phyloP scores from a whole-genome alignment of 2,113 vertebrate genomes.

The Ia io region DNA sequence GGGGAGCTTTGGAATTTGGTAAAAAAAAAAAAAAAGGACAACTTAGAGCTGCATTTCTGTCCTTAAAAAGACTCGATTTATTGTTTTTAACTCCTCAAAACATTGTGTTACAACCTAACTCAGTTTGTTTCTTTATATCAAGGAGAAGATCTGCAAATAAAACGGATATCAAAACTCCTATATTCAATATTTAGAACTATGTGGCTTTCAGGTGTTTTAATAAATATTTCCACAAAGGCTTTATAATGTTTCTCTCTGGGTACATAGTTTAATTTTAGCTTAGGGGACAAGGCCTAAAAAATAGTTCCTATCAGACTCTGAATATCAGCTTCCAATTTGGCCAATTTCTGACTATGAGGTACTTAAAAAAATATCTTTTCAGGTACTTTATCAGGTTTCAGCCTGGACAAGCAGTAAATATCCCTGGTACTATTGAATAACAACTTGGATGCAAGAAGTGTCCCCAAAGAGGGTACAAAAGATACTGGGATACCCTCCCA shows the following conservation, averaged over 20 bases:
- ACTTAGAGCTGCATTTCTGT: neutral
- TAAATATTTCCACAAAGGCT: neutral
- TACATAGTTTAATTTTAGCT: neutral
- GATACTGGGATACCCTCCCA: neutral
- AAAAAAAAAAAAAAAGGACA: neutral
- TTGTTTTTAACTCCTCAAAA: neutral
- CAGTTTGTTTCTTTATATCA: neutral
- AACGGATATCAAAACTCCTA: neutral
- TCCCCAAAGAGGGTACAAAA: neutral
- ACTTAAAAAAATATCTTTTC: neutral
- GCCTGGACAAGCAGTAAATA: neutral
- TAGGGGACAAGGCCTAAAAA: neutral
- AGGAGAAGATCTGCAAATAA: neutral
- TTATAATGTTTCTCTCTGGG: neutral
- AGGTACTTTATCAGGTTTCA: neutral
- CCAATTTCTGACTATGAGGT: neutral
- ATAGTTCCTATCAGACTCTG: neutral
- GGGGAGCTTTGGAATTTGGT: neutral
- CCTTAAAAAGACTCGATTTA: neutral
- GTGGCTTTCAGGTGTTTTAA: neutral
- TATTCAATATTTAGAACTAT: neutral
- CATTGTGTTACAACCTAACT: neutral
- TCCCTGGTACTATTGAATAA: neutral
- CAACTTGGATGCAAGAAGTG: neutral
- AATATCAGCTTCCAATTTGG: neutral